Percentiles rank a stretch among this genome's conserved stretches.
Evolutionary conservation across 2,888 invertebrate species (phyloP).

Genomic region (Laspeyria flexula): DNA sequence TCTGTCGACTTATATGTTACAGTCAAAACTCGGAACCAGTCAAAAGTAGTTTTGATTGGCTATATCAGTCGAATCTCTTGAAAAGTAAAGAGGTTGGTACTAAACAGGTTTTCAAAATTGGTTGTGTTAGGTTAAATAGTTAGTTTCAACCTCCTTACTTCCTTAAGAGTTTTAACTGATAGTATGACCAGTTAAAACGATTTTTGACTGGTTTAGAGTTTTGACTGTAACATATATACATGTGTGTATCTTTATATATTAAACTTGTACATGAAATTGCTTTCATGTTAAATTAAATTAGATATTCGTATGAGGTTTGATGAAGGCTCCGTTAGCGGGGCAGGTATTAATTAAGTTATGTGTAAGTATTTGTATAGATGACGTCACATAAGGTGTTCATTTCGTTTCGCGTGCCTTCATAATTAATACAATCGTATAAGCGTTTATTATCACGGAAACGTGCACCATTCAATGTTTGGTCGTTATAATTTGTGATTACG

Average conservation of each 20-base stretch:
- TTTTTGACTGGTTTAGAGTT: too few species aligned
- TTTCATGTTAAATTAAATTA: constrained; percentile 78
- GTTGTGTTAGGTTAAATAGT: too few species aligned
- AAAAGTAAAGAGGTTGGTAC: too few species aligned
- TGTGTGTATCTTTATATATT: constrained; percentile 57
- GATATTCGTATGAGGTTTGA: constrained; percentile 72
- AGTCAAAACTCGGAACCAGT: too few species aligned
- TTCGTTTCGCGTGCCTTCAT: constrained; percentile 37
- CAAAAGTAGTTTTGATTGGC: too few species aligned
- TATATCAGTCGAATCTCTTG: too few species aligned
- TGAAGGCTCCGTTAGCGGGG: constrained; percentile 49
- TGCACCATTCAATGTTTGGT: not conserved
- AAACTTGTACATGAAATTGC: constrained; percentile 74
- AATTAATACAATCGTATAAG: constrained; percentile 30
- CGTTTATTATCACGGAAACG: constrained; percentile 20
- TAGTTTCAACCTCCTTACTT: too few species aligned
- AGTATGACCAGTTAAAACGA: too few species aligned
- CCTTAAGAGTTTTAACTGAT: too few species aligned
- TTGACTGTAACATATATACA: not conserved
- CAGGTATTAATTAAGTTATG: constrained; percentile 56
- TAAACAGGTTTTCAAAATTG: too few species aligned
- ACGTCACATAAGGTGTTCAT: constrained; percentile 46
- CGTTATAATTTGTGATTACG: not conserved
- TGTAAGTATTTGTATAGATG: constrained; percentile 46
- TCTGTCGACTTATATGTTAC: too few species aligned